Evolutionary conservation across 2,797 vertebrate species (phyloP), one percentile per base, ranked within the genome.

Genomic region (Clarias platycephalus): DNA sequence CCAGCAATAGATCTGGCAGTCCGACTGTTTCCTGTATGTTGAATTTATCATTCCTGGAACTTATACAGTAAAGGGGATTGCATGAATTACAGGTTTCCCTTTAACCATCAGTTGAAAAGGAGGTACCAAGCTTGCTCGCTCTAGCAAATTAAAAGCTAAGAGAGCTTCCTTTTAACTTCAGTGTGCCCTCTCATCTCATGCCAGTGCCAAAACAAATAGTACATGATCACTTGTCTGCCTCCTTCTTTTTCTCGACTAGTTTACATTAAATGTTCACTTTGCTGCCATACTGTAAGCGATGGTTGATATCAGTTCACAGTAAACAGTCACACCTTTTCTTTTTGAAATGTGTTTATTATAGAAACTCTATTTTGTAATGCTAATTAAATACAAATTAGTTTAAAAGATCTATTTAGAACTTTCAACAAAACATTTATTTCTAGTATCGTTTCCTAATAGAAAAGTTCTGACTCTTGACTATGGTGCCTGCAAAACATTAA

Each of bases 111-210:
- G 89, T 90, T 89, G 85, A 57, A 85, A 75, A 34, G 83, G 72
- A 82, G 83, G 83, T 89, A 90, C 91, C 89, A 90, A 92, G 91
- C 90, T 91, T 92, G 87, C 92, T 94, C 91, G 80, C 80, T 86
- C 55, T 90, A 94, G 93, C 92, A 95, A 95, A 95, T 95, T 93
- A 95, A 95, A 95, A 94, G 94, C 94, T 90, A 90, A 89, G 74
- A 89, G 89, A 86, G 90, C 91, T 93, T 94, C 93, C 93, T 93
- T 89, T 91, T 89, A 89, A 92, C 91, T 92, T 83, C 83, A 85
- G 75, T 34, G 71, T 79, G 84, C 89, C 89, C 94, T 95, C 90
- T 95, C 91, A 95, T 95, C 92, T 93, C 85, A 82, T 94, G 93
- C 93, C 94, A 95, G 92, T 81, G 81, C 72, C 85, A 87, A 91